Percentiles rank a stretch among this genome's conserved stretches.
phyloP scores from a whole-genome alignment of 64 coral and sea anemone species.

The Actinia equina region DNA sequence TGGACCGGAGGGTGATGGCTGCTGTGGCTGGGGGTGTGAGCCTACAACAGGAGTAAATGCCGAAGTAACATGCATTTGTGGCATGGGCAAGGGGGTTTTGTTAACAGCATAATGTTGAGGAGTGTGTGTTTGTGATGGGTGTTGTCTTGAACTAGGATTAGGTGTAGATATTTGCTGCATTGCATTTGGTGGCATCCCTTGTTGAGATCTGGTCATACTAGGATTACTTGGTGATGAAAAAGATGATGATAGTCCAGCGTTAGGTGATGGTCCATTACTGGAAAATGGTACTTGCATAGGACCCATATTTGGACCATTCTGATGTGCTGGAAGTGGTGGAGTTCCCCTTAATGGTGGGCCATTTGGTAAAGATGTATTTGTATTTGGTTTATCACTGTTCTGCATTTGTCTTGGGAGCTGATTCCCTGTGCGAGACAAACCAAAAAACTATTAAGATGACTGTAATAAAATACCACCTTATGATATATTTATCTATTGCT shows the following conservation, averaged over 20 bases:
- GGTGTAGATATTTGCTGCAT: conserved; percentile 7
- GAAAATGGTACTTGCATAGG: not conserved
- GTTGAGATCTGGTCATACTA: not conserved
- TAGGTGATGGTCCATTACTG: not conserved
- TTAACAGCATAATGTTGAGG: not conserved
- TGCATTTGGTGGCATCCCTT: not conserved
- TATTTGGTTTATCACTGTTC: not conserved
- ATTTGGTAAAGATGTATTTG: not conserved
- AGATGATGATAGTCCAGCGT: not conserved
- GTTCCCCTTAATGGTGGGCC: conserved; percentile 1
- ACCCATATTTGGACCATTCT: conserved; percentile 3
- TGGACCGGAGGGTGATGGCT: not conserved
- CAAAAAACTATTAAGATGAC: too few species aligned
- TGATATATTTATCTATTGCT: too few species aligned
- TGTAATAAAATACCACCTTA: too few species aligned
- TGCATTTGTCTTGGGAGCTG: not conserved
- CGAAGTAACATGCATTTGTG: conserved; percentile 14
- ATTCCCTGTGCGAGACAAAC: not conserved
- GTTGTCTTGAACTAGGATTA: not conserved
- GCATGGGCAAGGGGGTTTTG: not conserved
- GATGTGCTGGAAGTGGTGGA: not conserved
- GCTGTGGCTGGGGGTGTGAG: not conserved
- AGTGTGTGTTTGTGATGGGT: not conserved
- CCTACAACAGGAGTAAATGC: conserved; percentile 39
- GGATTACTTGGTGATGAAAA: not conserved